Base-by-base conservation (phyloP, 2,113 vertebrate genomes). In the Recurvirostra avosetta region DNA sequence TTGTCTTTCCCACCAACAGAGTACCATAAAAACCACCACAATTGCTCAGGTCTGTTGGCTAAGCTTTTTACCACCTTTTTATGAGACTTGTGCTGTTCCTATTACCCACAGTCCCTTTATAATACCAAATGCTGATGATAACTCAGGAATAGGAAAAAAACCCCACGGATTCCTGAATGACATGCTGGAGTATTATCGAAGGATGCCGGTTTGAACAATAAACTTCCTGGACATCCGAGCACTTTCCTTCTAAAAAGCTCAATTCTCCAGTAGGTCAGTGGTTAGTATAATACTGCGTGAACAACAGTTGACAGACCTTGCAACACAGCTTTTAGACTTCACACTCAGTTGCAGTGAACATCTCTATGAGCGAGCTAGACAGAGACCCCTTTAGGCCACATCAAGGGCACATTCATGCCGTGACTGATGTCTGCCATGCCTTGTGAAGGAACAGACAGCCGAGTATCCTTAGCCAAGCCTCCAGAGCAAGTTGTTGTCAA, bases 401-500 rank as follows among this genome's bases (percentile, higher is more conserved):
- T n/a, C 27, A 52, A 43, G n/a, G 53, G 23, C 23, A 27, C 21
- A 21, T 41, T 62, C 29, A 6, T 11, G 27, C 22, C 73, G 72
- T 4, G 2, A 63, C 56, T 76, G 71, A 74, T 0, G 0, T 59
- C 50, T 0, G 1, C n/a, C 63, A 25, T 3, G 52, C 26, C 59
- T 68, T 66, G 27, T 49, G 74, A 84, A 19, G 67, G 32, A 58
- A 80, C 43, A 79, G 79, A 67, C 34, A 32, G 32, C 12, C 11
- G 12, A 70, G 27, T 19, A 36, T 55, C 73, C 65, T 43, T 4
- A 83, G 56, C 17, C 62, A 68, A 75, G 71, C 43, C 66, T 75
- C 43, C 74, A 85, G 91, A n/a, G 72, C 40, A 68, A 67, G 43
- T 3, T 59, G 18, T 15, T 65, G 27, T 61, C 85, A 72, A 82